phyloP scores from a whole-genome alignment of 2,797 vertebrate species.

The Bufotes viridis region DNA sequence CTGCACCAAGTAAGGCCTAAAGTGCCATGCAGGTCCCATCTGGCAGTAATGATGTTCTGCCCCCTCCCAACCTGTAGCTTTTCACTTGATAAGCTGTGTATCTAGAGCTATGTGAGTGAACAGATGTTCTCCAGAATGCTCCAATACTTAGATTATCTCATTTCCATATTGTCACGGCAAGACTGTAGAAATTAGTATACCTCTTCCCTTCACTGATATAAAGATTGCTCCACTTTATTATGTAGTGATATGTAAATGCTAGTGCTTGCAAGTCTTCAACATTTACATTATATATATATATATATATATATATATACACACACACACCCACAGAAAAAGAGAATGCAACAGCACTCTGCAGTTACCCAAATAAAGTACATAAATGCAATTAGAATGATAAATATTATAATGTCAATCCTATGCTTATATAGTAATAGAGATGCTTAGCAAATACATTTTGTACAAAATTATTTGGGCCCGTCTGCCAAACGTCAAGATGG shows the following conservation, averaged over 20 bases:
- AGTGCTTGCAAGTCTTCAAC: not conserved
- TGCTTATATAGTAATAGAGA: too few relatives aligned
- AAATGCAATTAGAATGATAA: too few relatives aligned
- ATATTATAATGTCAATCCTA: too few relatives aligned
- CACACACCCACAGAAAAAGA: too few relatives aligned
- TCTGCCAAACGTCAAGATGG: too few relatives aligned
- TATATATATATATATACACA: too few relatives aligned
- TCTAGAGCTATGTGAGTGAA: not conserved
- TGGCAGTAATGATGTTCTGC: not conserved
- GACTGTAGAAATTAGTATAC: not conserved
- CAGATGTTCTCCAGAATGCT: constrained; percentile 10
- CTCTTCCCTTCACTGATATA: not conserved
- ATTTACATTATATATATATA: not conserved
- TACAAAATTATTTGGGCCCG: too few relatives aligned
- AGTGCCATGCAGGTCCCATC: not conserved
- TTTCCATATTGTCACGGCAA: not conserved
- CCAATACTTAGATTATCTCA: not conserved
- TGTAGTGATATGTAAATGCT: not conserved
- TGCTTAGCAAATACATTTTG: too few relatives aligned
- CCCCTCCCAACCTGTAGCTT: not conserved
- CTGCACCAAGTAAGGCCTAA: not conserved
- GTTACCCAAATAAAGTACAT: too few relatives aligned
- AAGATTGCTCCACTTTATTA: not conserved
- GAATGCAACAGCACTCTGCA: too few relatives aligned
- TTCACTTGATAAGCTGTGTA: constrained; percentile 2